These are phyloP conservation scores for Apteryx mantelli DNA, from an alignment of 2,113 vertebrate genomes.

Conservation along the genomic window DNA sequence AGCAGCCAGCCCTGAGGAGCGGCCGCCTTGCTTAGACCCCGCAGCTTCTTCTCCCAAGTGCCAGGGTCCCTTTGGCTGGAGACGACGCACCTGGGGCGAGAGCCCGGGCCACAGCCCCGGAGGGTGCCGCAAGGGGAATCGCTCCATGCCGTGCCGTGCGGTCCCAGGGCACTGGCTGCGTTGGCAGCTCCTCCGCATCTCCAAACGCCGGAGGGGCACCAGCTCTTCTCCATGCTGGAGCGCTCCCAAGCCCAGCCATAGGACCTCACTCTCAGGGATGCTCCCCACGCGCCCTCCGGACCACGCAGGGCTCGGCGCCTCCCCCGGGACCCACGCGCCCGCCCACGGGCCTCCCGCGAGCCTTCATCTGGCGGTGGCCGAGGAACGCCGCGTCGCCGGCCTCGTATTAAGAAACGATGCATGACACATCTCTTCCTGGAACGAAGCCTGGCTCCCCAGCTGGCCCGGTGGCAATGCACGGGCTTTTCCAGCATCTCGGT, in stretches of 20 bases:
- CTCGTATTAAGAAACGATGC: rapidly evolving
- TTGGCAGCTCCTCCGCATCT: too few species aligned
- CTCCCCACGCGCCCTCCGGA: not conserved
- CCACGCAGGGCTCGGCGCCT: not conserved
- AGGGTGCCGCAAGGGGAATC: too few species aligned
- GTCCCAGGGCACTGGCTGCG: too few species aligned
- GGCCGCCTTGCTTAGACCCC: too few species aligned
- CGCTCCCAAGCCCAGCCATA: not conserved
- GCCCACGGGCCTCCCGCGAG: rapidly evolving
- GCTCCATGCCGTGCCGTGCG: too few species aligned
- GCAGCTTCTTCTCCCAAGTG: too few species aligned
- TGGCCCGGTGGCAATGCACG: not conserved
- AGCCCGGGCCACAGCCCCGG: too few species aligned
- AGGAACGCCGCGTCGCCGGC: not conserved
- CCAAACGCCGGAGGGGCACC: not conserved
- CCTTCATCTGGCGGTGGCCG: not conserved
- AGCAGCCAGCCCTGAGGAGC: too few species aligned
- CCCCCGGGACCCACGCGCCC: rapidly evolving
- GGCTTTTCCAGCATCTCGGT: not conserved
- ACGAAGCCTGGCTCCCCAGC: not conserved
- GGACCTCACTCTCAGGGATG: not conserved
- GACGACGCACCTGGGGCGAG: too few species aligned
- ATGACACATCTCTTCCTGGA: not conserved
- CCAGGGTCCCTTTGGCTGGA: too few species aligned
- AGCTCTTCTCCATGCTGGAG: not conserved